Evolutionary conservation across 2,113 vertebrate species (phyloP).

Genomic region (Lagopus muta): DNA sequence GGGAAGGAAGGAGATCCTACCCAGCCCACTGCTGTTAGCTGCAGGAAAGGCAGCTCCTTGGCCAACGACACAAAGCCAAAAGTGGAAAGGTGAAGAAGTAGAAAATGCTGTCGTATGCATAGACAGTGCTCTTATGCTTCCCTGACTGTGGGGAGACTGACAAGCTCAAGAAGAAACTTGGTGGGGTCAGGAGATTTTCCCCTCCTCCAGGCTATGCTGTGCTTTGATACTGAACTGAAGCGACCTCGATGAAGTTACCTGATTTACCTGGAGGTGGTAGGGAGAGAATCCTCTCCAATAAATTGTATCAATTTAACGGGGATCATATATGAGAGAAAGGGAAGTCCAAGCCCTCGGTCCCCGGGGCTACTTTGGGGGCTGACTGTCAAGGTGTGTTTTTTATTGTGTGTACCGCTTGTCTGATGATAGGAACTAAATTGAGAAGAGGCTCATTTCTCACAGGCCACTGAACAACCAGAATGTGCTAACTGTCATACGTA

Average conservation of each 20-base stretch:
- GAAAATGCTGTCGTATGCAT: not conserved
- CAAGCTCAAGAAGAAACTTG: not conserved
- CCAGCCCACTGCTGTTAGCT: not conserved
- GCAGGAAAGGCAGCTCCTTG: not conserved
- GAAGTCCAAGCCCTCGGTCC: not conserved
- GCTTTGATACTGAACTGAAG: not conserved
- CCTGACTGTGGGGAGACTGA: not conserved
- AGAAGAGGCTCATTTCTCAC: slow-evolving; percentile 71
- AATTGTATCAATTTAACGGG: not conserved
- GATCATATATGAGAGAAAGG: not conserved
- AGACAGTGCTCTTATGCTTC: not conserved
- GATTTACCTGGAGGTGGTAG: not conserved
- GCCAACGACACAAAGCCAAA: not conserved
- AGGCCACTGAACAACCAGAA: slow-evolving; percentile 71
- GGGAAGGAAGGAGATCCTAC: not conserved
- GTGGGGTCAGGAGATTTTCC: not conserved
- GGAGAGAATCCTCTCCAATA: not conserved
- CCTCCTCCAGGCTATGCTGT: not conserved
- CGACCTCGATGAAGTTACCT: not conserved
- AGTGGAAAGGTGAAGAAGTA: not conserved
- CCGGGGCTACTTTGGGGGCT: slow-evolving; percentile 42
- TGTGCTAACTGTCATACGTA: slow-evolving; percentile 70
- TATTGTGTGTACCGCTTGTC: slow-evolving; percentile 61
- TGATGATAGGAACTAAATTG: slow-evolving; percentile 73
- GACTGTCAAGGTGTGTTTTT: slow-evolving; percentile 66